These are phyloP conservation scores for Artemia sinica DNA, from an alignment of 2,888 invertebrate genomes.

Conservation along the genomic window DNA sequence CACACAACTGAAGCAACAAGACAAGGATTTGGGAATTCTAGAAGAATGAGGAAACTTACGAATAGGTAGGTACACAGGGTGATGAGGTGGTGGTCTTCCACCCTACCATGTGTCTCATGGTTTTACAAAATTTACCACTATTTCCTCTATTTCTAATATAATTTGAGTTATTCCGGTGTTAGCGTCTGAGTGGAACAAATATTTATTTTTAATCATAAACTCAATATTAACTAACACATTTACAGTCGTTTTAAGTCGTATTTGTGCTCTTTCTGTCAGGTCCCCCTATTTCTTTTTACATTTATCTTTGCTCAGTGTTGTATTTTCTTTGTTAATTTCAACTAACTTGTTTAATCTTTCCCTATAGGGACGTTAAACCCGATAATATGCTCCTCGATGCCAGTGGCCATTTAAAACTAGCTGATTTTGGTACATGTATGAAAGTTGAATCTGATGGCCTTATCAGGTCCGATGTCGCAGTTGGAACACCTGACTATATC, in stretches of 20 bases:
- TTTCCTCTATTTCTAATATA: no score
- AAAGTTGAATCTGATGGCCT: constrained; percentile 91
- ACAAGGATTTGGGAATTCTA: no score
- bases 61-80: no score
- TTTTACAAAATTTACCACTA: no score
- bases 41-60: no score
- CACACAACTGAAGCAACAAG: no score
- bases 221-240: constrained; percentile 1
- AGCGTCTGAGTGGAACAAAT: no score
- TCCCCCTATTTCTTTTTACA: background rate
- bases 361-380: constrained; percentile 90
- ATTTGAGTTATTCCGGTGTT: no score
- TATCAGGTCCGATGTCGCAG: constrained; percentile 89
- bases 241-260: constrained; percentile 8
- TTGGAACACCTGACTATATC: constrained; percentile 98
- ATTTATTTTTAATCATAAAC: no score
- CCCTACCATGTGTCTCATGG: no score
- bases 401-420: constrained; percentile 85
- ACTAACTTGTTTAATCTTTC: constrained; percentile 32
- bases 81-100: no score
- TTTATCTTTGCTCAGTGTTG: background rate
- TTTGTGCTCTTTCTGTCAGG: background rate
- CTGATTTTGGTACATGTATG: constrained; percentile 99
- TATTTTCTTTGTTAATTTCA: background rate
- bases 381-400: constrained; percentile 95